phyloP scores from a whole-genome alignment of 2,113 vertebrate genomes.

The Ifrita kowaldi region DNA sequence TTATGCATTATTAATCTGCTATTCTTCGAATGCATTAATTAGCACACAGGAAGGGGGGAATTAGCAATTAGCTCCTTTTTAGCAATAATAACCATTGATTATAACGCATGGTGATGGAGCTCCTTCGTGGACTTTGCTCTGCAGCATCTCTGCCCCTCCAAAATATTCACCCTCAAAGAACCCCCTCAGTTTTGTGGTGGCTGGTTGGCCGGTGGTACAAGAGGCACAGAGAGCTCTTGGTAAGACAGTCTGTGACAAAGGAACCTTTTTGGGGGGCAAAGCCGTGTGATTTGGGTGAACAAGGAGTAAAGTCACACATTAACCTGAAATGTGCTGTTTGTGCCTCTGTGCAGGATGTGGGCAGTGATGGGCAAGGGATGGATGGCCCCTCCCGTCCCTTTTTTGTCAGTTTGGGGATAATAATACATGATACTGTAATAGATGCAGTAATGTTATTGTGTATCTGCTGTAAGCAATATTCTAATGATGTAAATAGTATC shows the following conservation, averaged over 20 bases:
- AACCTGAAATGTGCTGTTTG: background rate
- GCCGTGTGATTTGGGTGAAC: rapidly evolving
- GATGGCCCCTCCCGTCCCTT: background rate
- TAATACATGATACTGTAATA: background rate
- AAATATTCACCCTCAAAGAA: background rate
- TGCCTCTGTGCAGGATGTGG: rapidly evolving
- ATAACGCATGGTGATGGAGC: rapidly evolving
- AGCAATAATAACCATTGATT: background rate
- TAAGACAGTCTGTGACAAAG: too few relatives aligned
- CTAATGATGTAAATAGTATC: background rate
- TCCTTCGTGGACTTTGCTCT: rapidly evolving
- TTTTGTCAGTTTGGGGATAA: background rate
- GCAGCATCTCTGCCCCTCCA: background rate
- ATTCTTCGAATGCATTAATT: background rate
- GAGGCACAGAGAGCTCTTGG: too few relatives aligned
- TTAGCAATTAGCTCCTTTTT: background rate
- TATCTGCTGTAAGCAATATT: background rate
- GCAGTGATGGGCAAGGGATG: rapidly evolving
- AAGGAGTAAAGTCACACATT: rapidly evolving
- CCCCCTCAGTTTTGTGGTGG: too few relatives aligned
- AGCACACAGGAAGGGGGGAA: background rate
- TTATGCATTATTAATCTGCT: background rate
- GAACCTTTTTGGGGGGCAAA: background rate
- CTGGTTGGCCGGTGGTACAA: too few relatives aligned
- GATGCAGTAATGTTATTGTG: background rate